Conservation (phyloP, 1,140 invertebrate genomes). For the Conus ventricosus region DNA sequence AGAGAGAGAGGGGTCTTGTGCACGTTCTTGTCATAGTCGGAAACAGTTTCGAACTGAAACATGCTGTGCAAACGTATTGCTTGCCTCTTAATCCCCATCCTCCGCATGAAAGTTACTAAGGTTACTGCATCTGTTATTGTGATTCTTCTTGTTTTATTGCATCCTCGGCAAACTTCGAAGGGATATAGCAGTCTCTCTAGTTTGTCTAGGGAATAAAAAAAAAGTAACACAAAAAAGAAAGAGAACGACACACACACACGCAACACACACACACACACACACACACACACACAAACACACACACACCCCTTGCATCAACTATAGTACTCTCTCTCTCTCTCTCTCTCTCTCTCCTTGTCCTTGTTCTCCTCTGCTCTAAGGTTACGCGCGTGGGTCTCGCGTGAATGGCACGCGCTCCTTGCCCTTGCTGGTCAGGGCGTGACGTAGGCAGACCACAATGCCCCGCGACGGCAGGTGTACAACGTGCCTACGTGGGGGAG, state of each 20-base stretch:
- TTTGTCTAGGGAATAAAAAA: too few relatives aligned
- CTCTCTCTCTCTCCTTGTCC: not conserved
- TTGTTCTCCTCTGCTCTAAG: not conserved
- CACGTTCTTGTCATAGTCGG: too few relatives aligned
- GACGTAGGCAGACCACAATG: not conserved
- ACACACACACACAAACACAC: slow-evolving; percentile 12
- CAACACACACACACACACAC: not conserved
- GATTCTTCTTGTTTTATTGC: too few relatives aligned
- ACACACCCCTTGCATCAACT: not conserved
- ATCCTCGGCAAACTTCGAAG: too few relatives aligned
- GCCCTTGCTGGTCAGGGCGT: not conserved
- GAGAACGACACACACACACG: too few relatives aligned
- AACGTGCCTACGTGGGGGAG: not conserved
- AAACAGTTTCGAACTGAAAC: too few relatives aligned
- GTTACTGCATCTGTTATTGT: too few relatives aligned
- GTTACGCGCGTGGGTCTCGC: not conserved
- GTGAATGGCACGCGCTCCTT: not conserved
- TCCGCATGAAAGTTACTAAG: too few relatives aligned
- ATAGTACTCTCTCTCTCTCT: not conserved
- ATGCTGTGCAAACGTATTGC: too few relatives aligned
- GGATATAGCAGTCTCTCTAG: too few relatives aligned
- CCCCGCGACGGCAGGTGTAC: not conserved
- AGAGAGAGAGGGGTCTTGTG: too few relatives aligned
- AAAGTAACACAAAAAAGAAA: not conserved
- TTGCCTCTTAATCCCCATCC: too few relatives aligned